Evolutionary conservation across 2,797 vertebrate species (phyloP), one percentile per base, ranked within the genome.

Genomic region (Eidolon dupreanum): DNA sequence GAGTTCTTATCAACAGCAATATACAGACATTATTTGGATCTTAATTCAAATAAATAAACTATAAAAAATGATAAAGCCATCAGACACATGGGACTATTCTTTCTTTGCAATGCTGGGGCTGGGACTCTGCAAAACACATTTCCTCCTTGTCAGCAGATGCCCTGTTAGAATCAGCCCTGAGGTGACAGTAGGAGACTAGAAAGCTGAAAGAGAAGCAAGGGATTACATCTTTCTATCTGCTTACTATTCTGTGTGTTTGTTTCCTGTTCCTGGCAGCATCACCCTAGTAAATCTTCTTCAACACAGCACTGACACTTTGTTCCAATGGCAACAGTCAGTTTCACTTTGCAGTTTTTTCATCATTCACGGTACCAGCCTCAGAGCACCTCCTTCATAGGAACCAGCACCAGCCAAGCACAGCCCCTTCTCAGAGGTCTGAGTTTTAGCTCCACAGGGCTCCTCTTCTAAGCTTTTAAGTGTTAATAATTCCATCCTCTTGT

Each of bases 1-100:
- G 38, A 55, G 17, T 28, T 79, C 36, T 93, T 87, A 57, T 79
- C 53, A 92, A 77, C 53, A 70, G 3, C 59, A 53, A 53, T 70
- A 19, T 96, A n/a, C 61, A 59, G 41, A 63, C 24, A 87, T 65
- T 81, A 38, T 92, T 95, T 95, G 55, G 51, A 88, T 84, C 49
- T 33, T 84, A 36, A 84, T 26, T 77, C 57, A 88, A 71, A 90
- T 57, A 74, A 70, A 86, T 53, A 36, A 91, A 68, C 55, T 78
- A 28, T 51, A n/a, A 65, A 88, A 68, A 82, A 49, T 33, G 38
- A 74, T 46, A 61, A 92, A 92, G 46, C 74, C 5, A 65, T 53
- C 33, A 77, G 38, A 12, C 46, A 74, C 75, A 19, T 11, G 1
- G 12, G 3, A 85, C 55, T 68, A 8, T 59, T 51, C 38, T 93